A percentile compares a stretch with the other conserved stretches of the same genome.
phyloP scores from a whole-genome alignment of 2,797 vertebrate species.

The Sarcophilus harrisii region DNA sequence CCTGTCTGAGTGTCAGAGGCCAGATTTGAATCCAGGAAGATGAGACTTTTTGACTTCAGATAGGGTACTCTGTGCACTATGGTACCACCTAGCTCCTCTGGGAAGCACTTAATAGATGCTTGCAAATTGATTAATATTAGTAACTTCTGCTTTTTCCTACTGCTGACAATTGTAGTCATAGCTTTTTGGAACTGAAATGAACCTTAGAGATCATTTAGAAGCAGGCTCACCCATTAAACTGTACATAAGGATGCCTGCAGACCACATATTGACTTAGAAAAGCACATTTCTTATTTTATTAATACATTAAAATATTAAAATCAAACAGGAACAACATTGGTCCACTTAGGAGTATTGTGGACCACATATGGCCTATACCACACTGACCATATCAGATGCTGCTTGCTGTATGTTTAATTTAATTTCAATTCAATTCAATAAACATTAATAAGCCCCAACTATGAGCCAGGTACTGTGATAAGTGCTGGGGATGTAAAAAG shows the following conservation, averaged over 20 bases:
- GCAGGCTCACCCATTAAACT: not conserved
- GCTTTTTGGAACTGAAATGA: not conserved
- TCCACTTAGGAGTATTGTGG: not conserved
- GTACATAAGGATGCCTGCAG: not conserved
- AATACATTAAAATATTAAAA: not conserved
- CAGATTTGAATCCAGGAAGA: not conserved
- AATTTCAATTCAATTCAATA: not conserved
- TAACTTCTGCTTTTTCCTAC: not conserved
- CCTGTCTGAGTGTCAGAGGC: not conserved
- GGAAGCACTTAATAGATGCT: not conserved
- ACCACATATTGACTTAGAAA: not conserved
- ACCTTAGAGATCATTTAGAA: not conserved
- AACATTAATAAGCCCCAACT: not conserved
- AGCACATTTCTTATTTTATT: not conserved
- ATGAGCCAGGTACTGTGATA: not conserved
- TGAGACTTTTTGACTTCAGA: not conserved
- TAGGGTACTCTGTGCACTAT: accelerated
- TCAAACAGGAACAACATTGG: not conserved
- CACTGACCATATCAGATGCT: not conserved
- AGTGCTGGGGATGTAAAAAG: not conserved
- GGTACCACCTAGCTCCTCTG: not conserved
- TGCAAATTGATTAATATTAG: not conserved
- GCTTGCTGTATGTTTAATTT: not conserved
- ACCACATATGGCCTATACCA: not conserved
- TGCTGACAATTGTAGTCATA: not conserved